Base-by-base conservation (phyloP, 2,888 invertebrate species). In the Rhyacophila evoluta region DNA sequence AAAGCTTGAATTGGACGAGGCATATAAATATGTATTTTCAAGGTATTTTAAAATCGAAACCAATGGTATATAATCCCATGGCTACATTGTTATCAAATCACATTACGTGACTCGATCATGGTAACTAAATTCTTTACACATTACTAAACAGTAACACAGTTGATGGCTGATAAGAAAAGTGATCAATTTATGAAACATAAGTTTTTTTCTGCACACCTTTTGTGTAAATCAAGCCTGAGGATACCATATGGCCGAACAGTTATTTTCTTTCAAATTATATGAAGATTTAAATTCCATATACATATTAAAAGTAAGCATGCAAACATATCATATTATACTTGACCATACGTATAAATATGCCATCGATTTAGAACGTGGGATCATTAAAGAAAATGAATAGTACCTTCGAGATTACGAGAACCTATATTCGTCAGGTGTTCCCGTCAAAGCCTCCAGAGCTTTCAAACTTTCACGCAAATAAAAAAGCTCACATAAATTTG, bases 351-450 rank as follows among this genome's bases (percentile, higher is more conserved):
- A 55, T 55, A 55, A 55, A 55, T 19, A 25, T 55, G 55, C 55
- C 55, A 55, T 25, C 19, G 19, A 55, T 55, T 55, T 55, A 19
- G 19, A 55, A 55, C 19, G 55, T 19, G 19, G 19, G 19, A 25
- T 55, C 55, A 19, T 55, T 55, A 55, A 19, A 55, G 41, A 71
- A 55, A 76, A 77, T 77, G 77, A 77, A 77, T 77, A 77, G 77
- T 72, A 55, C 72, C 74, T 55, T 27, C 36, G 72, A 37, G 70
- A 76, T 70, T 27, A 76, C 28, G 71, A 41, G 28, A 69, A 27
- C 70, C 70, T 69, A 29, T 55, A 77, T 77, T 72, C 71, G 77
- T 77, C 77, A 77, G 33, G 72, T 27, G 39, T 39, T 27, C 15
- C 77, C 77, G 19, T 41, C 38, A 72, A 77, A 28, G 55, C 41